These are phyloP conservation scores for Acleris emargana DNA, from an alignment of 2,888 invertebrate species.

Conservation along the genomic window DNA sequence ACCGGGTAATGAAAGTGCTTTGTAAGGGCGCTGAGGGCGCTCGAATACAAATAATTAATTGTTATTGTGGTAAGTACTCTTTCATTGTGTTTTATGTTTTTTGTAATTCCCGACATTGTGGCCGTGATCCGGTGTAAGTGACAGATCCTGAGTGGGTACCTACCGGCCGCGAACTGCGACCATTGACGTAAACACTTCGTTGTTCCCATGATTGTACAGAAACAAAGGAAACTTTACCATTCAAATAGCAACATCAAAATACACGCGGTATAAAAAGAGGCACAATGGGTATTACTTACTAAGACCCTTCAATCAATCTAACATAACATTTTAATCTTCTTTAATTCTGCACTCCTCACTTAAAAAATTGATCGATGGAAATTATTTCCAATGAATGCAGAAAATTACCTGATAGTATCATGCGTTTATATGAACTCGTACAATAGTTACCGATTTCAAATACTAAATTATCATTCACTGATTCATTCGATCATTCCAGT, in stretches of 20 bases:
- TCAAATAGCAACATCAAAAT: too few relatives aligned
- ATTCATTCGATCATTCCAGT: too few relatives aligned
- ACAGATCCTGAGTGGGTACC: constrained; percentile 21
- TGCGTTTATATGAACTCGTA: too few relatives aligned
- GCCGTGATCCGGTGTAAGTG: constrained; percentile 32
- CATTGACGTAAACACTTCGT: constrained; percentile 26
- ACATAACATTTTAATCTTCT: too few relatives aligned
- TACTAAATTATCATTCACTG: background rate
- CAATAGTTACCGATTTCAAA: background rate
- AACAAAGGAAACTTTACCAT: too few relatives aligned
- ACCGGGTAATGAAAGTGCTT: constrained; percentile 57
- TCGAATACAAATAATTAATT: constrained; percentile 58
- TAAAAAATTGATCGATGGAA: too few relatives aligned
- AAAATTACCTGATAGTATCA: too few relatives aligned
- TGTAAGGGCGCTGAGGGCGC: constrained; percentile 44
- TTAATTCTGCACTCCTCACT: too few relatives aligned
- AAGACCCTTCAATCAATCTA: too few relatives aligned
- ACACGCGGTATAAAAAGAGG: too few relatives aligned
- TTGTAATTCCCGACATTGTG: constrained; percentile 47
- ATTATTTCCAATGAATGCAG: too few relatives aligned
- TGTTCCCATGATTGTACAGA: background rate
- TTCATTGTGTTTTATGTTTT: constrained; percentile 40
- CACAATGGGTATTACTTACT: too few relatives aligned
- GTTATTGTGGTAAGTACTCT: constrained; percentile 54
- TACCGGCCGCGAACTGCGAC: constrained; percentile 16